Evolutionary conservation across 2,113 vertebrate species (phyloP), one percentile per base, ranked within the genome.

Genomic region (Silurus meridionalis): DNA sequence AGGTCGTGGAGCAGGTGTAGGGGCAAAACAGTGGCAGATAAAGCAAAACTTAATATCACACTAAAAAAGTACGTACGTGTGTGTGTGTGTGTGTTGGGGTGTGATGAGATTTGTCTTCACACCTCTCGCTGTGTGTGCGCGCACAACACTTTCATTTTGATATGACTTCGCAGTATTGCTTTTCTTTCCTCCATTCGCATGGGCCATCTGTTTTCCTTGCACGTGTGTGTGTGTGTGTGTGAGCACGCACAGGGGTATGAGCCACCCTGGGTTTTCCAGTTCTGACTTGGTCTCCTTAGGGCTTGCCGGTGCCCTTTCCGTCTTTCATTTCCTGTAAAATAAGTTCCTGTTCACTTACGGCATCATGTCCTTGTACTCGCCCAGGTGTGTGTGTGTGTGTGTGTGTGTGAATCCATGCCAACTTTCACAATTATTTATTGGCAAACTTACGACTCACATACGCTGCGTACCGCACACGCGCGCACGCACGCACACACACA

Each of bases 261-360:
- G 90, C 91, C 92, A 93, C 66, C 83, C 19, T 89, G 93, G 93
- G 91, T 79, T 90, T 94, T 84, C 90, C 78, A 85, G 57, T 52
- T 85, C 88, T 92, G 88, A 93, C 85, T 92, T 87, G 88, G 87
- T 91, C 89, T 90, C 89, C 85, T 63, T 8, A 91, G 87, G 83
- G 77, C 19, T 92, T 90, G 87, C 89, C 89, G 69, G 58, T 86
- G 77, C 81, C 86, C 86, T 89, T 93, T 93, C 71, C 93, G 87
- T 88, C 90, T 72, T 82, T 17, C 23, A 69, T 92, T 94, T 94
- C 93, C 94, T 94, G 93, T 93, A 93, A 94, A 67, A 63, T 84
- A n/a, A 25, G 82, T 86, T 90, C 89, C 89, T 84, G 75, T 57
- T 82, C 25, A 69, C 37, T 83, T 61, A 85, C 80, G 46, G 67